These are phyloP conservation scores for Andricus curvator DNA, from an alignment of 2,888 invertebrate species.

Conservation along the genomic window DNA sequence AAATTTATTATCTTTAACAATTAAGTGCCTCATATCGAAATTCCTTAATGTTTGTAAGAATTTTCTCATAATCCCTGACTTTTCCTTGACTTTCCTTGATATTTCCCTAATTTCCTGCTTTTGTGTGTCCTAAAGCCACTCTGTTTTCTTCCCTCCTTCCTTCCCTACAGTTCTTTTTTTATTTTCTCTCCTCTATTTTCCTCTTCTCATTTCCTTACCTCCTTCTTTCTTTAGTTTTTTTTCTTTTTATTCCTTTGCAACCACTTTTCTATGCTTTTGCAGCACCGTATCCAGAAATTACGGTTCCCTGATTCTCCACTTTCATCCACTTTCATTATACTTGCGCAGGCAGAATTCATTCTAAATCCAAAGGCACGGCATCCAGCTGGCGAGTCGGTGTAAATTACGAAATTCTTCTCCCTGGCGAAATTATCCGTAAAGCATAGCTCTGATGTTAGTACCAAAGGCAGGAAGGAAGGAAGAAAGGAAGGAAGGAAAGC, in stretches of 20 bases:
- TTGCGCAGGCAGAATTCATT: conserved; percentile 20
- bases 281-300: conserved; percentile 29
- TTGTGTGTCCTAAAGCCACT: too few relatives aligned
- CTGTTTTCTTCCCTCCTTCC: too few relatives aligned
- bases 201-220: background rate
- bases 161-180: background rate
- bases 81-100: too few relatives aligned
- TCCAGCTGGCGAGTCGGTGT: conserved; percentile 37
- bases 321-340: conserved; percentile 39
- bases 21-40: too few relatives aligned
- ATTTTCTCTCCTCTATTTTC: background rate
- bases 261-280: background rate
- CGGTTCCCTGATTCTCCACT: conserved; percentile 24
- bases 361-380: conserved; percentile 26
- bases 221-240: background rate
- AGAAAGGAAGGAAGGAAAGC: background rate
- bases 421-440: conserved; percentile 20
- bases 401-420: conserved; percentile 37
- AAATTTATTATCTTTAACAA: too few relatives aligned
- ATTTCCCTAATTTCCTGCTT: too few relatives aligned
- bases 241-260: background rate
- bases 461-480: background rate
- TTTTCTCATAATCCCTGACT: too few relatives aligned
- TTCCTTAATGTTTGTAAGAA: too few relatives aligned
- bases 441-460: background rate